These are phyloP conservation scores for Drosophila flavopinicola DNA, from an alignment of 2,888 invertebrate species.

Conservation along the genomic window DNA sequence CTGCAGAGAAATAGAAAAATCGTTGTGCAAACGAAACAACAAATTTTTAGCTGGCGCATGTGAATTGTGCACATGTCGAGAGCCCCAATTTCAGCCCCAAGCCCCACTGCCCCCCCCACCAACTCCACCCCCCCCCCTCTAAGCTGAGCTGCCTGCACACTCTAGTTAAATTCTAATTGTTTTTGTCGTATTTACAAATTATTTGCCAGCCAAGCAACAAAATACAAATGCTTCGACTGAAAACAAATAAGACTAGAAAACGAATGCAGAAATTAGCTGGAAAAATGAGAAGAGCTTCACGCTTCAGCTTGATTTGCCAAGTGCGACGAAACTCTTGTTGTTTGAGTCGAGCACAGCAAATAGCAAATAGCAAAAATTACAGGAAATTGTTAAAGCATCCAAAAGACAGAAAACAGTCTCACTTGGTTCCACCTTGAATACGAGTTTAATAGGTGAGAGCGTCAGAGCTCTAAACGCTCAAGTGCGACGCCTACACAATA, in stretches of 20 bases:
- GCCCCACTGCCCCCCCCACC: neutral
- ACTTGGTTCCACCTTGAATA: constrained; percentile 68
- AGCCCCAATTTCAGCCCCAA: neutral
- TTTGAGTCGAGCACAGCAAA: constrained; percentile 53
- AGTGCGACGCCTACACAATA: constrained; percentile 23
- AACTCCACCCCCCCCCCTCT: neutral
- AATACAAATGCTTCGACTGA: constrained; percentile 21
- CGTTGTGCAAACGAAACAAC: constrained; percentile 17
- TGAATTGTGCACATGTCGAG: constrained; percentile 59
- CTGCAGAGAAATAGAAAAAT: constrained; percentile 34
- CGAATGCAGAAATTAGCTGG: constrained; percentile 20
- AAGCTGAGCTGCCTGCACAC: constrained; percentile 10
- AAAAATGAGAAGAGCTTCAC: constrained; percentile 38
- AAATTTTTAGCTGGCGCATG: constrained; percentile 49
- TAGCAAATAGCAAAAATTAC: too few species aligned
- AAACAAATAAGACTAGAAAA: neutral
- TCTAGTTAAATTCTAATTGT: constrained; percentile 54
- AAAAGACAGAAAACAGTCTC: constrained; percentile 8
- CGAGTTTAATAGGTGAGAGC: constrained; percentile 54
- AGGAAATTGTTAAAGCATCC: constrained; percentile 44
- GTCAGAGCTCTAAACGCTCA: neutral
- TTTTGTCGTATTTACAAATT: constrained; percentile 54
- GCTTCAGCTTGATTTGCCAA: constrained; percentile 56
- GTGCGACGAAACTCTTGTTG: constrained; percentile 48
- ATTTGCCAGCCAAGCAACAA: constrained; percentile 10